phyloP scores from a whole-genome alignment of 1,140 invertebrate species.

The Tetragonula clypearis region DNA sequence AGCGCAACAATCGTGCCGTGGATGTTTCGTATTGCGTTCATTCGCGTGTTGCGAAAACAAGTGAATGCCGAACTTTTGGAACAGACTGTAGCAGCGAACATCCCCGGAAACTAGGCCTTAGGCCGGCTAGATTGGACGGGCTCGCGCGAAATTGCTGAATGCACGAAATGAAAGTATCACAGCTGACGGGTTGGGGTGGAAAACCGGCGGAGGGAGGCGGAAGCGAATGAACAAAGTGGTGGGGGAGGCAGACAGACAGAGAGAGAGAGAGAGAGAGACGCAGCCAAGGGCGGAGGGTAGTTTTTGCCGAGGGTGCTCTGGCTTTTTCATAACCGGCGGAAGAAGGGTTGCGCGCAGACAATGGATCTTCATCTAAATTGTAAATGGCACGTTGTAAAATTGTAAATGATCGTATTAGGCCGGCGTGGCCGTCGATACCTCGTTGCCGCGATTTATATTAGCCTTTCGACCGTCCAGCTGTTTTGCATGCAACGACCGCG shows the following conservation, averaged over 20 bases:
- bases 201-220: neutral
- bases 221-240: neutral
- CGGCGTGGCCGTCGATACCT: slow-evolving; percentile 31
- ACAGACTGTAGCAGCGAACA: neutral
- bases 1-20: too few relatives aligned
- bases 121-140: slow-evolving; percentile 35
- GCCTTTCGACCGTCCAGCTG: slow-evolving; percentile 5
- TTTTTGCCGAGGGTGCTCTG: slow-evolving; percentile 57
- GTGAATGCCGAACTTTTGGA: neutral
- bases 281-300: slow-evolving; percentile 25
- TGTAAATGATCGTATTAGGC: slow-evolving; percentile 66
- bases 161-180: slow-evolving; percentile 74
- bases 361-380: slow-evolving; percentile 77
- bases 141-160: slow-evolving; percentile 70
- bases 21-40: too few relatives aligned
- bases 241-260: neutral
- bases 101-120: slow-evolving; percentile 59
- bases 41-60: too few relatives aligned
- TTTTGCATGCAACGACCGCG: slow-evolving; percentile 38
- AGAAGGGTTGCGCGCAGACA: slow-evolving; percentile 72
- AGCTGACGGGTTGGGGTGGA: slow-evolving; percentile 68
- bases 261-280: slow-evolving; percentile 27
- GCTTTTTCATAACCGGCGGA: slow-evolving; percentile 72
- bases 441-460: slow-evolving; percentile 43
- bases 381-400: slow-evolving; percentile 76